A percentile compares a stretch with the other conserved stretches of the same genome.
Evolutionary conservation across 2,113 vertebrate genomes (phyloP).

Genomic region (Aptenodytes patagonicus): DNA sequence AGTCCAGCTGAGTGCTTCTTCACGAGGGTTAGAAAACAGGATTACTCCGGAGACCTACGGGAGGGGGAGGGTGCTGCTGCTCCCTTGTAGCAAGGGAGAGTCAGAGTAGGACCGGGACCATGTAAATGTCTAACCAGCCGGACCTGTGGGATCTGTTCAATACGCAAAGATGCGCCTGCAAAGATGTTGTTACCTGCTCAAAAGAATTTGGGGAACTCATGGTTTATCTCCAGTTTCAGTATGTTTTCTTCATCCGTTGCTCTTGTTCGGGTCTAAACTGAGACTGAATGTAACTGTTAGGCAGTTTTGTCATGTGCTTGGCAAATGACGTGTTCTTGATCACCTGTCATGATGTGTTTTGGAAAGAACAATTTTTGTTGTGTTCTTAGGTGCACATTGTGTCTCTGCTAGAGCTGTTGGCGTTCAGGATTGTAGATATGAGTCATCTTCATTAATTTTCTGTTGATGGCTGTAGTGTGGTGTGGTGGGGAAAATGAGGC

Average conservation of each 20-base stretch:
- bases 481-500: neutral
- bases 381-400: rapidly evolving
- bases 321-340: neutral
- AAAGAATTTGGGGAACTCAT: neutral
- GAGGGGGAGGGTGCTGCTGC: neutral
- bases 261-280: neutral
- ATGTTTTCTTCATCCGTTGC: neutral
- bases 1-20: neutral
- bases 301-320: neutral
- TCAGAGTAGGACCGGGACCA: rapidly evolving
- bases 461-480: neutral
- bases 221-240: neutral
- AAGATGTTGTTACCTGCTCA: too few species aligned
- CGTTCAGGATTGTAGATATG: rapidly evolving
- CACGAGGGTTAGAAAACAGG: neutral
- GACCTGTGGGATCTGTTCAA: neutral
- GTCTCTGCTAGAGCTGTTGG: neutral
- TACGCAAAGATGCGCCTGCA: neutral
- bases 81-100: rapidly evolving
- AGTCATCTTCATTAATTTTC: neutral
- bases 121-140: neutral
- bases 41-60: rapidly evolving
- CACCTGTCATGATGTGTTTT: neutral
- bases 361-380: neutral
- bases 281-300: neutral